Base-by-base conservation (phyloP, 1,140 invertebrate species). In the Drosophila lini region DNA sequence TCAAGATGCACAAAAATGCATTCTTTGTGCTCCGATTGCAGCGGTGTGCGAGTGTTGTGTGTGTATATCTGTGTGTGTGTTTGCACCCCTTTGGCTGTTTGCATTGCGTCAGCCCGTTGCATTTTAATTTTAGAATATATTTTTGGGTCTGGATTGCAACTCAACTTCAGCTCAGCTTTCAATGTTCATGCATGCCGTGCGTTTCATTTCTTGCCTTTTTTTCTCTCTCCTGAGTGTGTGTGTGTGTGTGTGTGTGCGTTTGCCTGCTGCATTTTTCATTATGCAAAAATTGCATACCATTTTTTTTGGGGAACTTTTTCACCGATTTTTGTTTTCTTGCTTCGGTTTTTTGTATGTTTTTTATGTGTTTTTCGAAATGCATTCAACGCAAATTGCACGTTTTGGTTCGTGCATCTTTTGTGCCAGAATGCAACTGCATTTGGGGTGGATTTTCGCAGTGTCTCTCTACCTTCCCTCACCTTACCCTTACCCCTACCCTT, bases 91-190 rank as follows among this genome's bases (percentile, higher is more conserved):
- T 89, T 73, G 80, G 81, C 81, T 84, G 85, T 89, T 89, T 88
- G 82, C 84, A 78, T 89, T 89, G 86, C 84, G 84, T 78, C 84
- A 89, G 70, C 53, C 84, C 67, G 73, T 89, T 75, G 84, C 80
- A 89, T 88, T 89, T 89, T 89, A 90, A 84, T 89, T 89, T 88
- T 88, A 88, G 80, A 89, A 88, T 89, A 89, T 88, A 89, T 89
- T 88, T 88, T 88, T 88, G 84, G 84, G 84, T 89, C 84, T 88
- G 84, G 74, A 89, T 89, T 89, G 81, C 77, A 71, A 48, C 53
- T 73, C 67, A 59, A 80, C 84, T 80, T 73, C 78, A 74, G 57
- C 82, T 85, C 82, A 62, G 77, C 77, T 88, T 88, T 83, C 79
- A 82, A 82, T 86, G 82, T 74, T 40, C 74, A 55, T 78, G 79